Evolutionary conservation across 1,140 invertebrate species (phyloP).

Genomic region (Lepidurus couesii): DNA sequence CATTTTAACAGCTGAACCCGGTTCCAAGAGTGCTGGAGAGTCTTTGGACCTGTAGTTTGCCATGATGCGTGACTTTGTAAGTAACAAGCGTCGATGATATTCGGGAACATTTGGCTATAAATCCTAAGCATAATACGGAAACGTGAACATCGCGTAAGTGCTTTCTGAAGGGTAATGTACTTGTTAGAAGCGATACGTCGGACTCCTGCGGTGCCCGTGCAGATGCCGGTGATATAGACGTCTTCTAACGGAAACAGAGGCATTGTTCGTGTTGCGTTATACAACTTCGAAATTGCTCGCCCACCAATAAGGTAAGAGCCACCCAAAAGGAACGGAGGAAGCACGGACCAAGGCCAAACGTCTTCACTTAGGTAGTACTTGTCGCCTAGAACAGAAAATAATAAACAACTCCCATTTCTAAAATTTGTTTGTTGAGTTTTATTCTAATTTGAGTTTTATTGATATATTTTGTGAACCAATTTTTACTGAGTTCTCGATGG

Average conservation of each 20-base stretch:
- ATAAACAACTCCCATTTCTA: neutral
- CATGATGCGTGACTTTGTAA: neutral
- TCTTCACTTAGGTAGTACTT: conserved; percentile 29
- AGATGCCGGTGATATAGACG: conserved; percentile 33
- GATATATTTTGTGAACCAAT: neutral
- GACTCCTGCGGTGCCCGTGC: conserved; percentile 24
- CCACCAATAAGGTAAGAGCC: conserved; percentile 32
- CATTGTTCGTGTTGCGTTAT: conserved; percentile 23
- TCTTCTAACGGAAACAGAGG: conserved; percentile 29
- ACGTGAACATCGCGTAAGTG: neutral
- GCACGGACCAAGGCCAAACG: conserved; percentile 25
- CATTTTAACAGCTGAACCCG: neutral
- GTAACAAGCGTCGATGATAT: conserved; percentile 23
- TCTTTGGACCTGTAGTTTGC: conserved; percentile 6
- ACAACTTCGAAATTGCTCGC: conserved; percentile 24
- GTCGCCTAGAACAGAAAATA: neutral
- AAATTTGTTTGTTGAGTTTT: neutral
- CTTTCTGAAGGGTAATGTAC: conserved; percentile 17
- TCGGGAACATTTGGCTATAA: conserved; percentile 12
- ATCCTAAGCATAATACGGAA: neutral
- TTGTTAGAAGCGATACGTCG: neutral
- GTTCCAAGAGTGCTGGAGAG: neutral
- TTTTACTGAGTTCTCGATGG: conserved; percentile 21
- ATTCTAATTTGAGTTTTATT: neutral
- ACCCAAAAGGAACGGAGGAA: conserved; percentile 29